Evolutionary conservation across 30 jellyfish, hydroid and myxozoan genomes (phyloP).

Genomic region (Aurelia sp.): DNA sequence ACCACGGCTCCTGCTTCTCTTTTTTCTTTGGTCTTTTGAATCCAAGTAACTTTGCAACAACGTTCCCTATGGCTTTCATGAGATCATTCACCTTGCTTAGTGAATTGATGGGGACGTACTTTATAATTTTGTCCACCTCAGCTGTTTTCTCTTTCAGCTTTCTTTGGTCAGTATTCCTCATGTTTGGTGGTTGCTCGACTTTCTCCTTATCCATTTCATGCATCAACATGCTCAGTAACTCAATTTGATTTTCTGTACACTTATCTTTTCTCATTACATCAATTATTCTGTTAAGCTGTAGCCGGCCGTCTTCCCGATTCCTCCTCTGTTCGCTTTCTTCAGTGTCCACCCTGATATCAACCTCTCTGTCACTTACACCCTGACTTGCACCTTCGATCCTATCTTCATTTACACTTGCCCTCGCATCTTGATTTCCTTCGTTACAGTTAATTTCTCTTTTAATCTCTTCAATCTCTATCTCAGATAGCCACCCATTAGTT

Average conservation of each 20-base stretch:
- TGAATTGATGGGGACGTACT: background rate
- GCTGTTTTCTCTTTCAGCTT: slow-evolving; percentile 40
- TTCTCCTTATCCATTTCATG: slow-evolving; percentile 8
- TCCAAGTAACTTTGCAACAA: slow-evolving; percentile 22
- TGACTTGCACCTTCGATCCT: slow-evolving; percentile 21
- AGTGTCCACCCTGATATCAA: slow-evolving; percentile 25
- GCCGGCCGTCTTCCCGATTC: slow-evolving; percentile 10
- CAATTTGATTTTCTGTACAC: background rate
- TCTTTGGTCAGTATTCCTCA: slow-evolving; percentile 45
- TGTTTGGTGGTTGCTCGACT: slow-evolving; percentile 22
- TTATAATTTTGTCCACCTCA: slow-evolving; percentile 18
- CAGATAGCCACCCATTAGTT: slow-evolving; percentile 33
- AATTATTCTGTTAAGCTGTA: slow-evolving; percentile 9
- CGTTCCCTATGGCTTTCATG: slow-evolving; percentile 33
- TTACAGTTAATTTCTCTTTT: slow-evolving; percentile 19
- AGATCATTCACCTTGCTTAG: slow-evolving; percentile 29
- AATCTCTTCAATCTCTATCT: slow-evolving; percentile 27
- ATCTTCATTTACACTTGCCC: slow-evolving; percentile 3
- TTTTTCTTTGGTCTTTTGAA: background rate
- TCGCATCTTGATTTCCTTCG: slow-evolving; percentile 22
- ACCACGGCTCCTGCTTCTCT: slow-evolving; percentile 16
- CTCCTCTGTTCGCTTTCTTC: slow-evolving; percentile 22
- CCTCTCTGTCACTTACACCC: slow-evolving; percentile 8
- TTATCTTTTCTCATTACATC: slow-evolving; percentile 19
- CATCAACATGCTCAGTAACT: background rate